Conservation (phyloP, 2,888 invertebrate species). For the Liopterus haemorrhoidalis region DNA sequence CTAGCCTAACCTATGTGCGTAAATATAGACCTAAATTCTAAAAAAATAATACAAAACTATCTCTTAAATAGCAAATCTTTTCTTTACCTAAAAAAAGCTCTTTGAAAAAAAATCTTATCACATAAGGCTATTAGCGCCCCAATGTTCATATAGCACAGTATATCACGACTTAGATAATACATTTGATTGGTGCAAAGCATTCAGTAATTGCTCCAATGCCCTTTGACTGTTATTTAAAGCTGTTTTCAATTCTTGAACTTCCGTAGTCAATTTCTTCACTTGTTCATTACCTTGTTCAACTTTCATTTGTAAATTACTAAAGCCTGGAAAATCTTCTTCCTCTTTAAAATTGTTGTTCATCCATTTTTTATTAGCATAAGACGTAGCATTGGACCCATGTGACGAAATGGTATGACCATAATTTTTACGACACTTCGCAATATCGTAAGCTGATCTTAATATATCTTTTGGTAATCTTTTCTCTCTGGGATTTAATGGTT, state of each 20-base stretch:
- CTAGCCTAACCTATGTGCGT: no score
- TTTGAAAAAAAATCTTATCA: no score
- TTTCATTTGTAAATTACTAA: conserved; percentile 57
- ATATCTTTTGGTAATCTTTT: conserved; percentile 74
- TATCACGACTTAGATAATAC: no score
- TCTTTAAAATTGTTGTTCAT: conserved; percentile 55
- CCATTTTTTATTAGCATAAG: conserved; percentile 58
- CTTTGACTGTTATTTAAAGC: conserved; percentile 47
- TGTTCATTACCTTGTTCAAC: conserved; percentile 64
- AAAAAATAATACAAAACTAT: no score
- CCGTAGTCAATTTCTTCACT: conserved; percentile 60
- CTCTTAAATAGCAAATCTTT: no score
- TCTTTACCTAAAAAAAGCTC: no score
- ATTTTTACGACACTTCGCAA: conserved; percentile 69
- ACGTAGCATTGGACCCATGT: conserved; percentile 57
- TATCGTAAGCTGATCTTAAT: conserved; percentile 72
- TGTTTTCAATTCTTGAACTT: conserved; percentile 61
- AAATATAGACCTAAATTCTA: no score
- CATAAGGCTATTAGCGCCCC: no score
- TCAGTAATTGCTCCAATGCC: conserved; percentile 45
- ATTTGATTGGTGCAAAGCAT: conserved; percentile 40
- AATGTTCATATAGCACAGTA: no score
- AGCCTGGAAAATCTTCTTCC: conserved; percentile 40
- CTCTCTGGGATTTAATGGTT: conserved; percentile 77
- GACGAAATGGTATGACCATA: conserved; percentile 64